Percentiles rank a stretch among this genome's conserved stretches.
Evolutionary conservation across 1,140 invertebrate species (phyloP).

Genomic region (Pseudomyrmex sp.): DNA sequence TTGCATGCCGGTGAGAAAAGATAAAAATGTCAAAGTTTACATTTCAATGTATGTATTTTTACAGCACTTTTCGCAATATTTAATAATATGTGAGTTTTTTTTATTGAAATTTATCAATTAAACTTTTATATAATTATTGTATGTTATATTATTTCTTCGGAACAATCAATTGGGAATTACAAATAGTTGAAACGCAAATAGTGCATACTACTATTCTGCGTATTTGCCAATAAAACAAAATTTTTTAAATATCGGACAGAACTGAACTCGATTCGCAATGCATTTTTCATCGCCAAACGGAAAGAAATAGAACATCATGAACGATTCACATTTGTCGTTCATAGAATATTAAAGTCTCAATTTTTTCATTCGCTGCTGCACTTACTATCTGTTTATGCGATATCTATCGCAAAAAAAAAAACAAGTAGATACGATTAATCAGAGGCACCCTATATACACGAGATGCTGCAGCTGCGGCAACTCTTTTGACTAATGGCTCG

Average conservation of each 20-base stretch:
- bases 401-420: slow-evolving; percentile 5
- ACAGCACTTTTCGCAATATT: too few species aligned
- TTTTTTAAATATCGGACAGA: not conserved
- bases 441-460: slow-evolving; percentile 18
- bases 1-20: too few species aligned
- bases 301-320: slow-evolving; percentile 19
- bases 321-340: slow-evolving; percentile 12
- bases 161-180: not conserved
- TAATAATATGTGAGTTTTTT: too few species aligned
- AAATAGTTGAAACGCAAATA: not conserved
- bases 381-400: not conserved
- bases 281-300: slow-evolving; percentile 5
- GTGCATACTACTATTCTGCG: not conserved
- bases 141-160: not conserved
- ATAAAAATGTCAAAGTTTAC: too few species aligned
- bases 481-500: slow-evolving; percentile 49
- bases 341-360: not conserved
- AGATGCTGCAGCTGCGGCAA: slow-evolving; percentile 23
- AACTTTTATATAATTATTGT: not conserved
- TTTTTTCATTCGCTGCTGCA: not conserved
- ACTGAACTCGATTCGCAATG: not conserved
- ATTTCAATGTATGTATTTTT: too few species aligned
- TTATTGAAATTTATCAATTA: too few species aligned
- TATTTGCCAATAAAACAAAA: slow-evolving; percentile 19
- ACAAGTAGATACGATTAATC: slow-evolving; percentile 32